Percentiles rank a stretch among this genome's conserved stretches.
These are phyloP conservation scores for Podiceps cristatus DNA, from an alignment of 2,113 vertebrate species.

Conservation along the genomic window DNA sequence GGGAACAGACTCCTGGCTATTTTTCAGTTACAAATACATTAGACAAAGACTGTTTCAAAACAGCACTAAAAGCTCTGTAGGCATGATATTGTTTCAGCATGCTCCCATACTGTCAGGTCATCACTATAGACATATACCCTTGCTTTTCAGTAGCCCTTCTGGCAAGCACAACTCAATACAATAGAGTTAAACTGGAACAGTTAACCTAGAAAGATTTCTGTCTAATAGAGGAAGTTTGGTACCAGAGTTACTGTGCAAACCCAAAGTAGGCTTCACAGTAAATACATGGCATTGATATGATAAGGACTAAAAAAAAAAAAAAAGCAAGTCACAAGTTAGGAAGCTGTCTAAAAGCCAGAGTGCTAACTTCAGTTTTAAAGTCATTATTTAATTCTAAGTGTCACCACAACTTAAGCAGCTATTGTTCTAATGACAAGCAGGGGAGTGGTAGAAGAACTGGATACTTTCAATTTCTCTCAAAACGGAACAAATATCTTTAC, in stretches of 20 bases:
- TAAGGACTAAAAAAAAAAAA: background rate
- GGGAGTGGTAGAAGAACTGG: background rate
- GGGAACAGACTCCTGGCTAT: background rate
- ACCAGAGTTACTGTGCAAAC: background rate
- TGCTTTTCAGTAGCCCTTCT: background rate
- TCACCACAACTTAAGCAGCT: background rate
- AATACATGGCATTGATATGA: background rate
- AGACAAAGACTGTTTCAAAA: slow-evolving; percentile 16
- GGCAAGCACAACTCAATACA: background rate
- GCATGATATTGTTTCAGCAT: background rate
- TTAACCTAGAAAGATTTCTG: background rate
- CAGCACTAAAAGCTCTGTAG: background rate
- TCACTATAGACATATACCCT: background rate
- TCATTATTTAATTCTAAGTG: background rate
- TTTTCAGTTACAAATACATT: slow-evolving; percentile 38
- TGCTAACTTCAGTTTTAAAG: background rate
- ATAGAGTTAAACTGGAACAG: background rate
- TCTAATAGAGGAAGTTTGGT: background rate
- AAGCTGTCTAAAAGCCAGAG: background rate
- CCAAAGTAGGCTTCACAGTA: background rate
- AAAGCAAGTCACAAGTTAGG: background rate
- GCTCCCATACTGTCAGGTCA: background rate
- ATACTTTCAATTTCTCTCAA: background rate
- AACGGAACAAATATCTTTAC: background rate
- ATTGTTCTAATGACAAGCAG: background rate